Base-by-base conservation (phyloP, 1,140 invertebrate genomes). In the Neodiprion pinetum region DNA sequence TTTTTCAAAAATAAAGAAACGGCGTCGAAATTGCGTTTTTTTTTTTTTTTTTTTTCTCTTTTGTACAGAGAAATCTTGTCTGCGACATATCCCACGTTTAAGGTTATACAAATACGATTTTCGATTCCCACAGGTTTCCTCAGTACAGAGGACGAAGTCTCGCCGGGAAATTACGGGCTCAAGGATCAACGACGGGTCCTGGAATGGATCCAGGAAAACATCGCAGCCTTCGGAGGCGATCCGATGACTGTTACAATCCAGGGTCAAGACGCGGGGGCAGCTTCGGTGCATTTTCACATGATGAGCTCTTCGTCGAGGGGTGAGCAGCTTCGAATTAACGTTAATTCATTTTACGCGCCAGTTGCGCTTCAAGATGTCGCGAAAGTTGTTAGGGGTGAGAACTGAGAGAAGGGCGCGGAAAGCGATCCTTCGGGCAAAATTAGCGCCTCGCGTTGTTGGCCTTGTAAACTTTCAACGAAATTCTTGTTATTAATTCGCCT, bases 181-280 rank as follows among this genome's bases (percentile, higher is more conserved):
- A 78, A 80, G 72, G 90, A 91, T 78, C 85, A 88, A 77, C 76
- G 86, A 21, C 71, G 73, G 11, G 87, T 87, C 3, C 75, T 90
- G 12, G 75, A 82, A 67, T 90, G 90, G 90, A 81, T 90, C 14
- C 76, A 86, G 61, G 72, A 80, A 17, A 85, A 90, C 66, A 86
- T 90, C 14, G 71, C n/a, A 17, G 72, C 73, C 17, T 89, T 89
- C 77, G 88, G 88, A 61, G 53, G 53, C 11, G 53, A 61, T 9
- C 53, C 11, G n/a, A 61, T 7, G 11, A 61, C 11, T 9, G 53
- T 61, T 7, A 61, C 53, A 17, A 61, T 61, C 53, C 53, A 61
- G 53, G 53, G 53, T 61, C 53, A 61, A 17, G 53, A 61, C 7
- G 53, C 53, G 11, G 53, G 53, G 3, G 53, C 53, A 61, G 53